Evolutionary conservation across 2,888 invertebrate genomes (phyloP), one percentile per base, ranked within the genome.

Genomic region (Melipona bicolor): DNA sequence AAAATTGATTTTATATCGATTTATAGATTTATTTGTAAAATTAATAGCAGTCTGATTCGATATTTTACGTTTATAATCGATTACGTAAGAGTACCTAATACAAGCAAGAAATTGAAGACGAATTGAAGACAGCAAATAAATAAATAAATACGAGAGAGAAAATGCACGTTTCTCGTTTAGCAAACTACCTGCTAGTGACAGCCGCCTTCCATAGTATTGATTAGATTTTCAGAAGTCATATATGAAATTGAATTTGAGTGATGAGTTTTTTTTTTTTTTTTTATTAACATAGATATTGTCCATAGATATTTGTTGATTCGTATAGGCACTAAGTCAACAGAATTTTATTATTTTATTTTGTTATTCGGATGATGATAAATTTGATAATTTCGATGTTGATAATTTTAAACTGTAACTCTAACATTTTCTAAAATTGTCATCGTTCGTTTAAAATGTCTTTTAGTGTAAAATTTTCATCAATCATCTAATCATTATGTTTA

Each of bases 111-210:
- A 21, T 49, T 65, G 56, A 70, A 71, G 56, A 70, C 15, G 43
- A 67, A n/a, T 32, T 13, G 4, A 11, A 32, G 4, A 0, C 32
- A 4, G 32, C 27, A 32, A 32, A 32, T 21, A 62, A 62, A 21
- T 62, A 32, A 62, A 32, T 21, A 62, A 62, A 21, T 62, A 5
- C 27, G 27, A 32, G 77, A 27, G 61, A 68, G 69, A 69, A 77
- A 69, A 69, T 64, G 70, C 78, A 77, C 54, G 67, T 79, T 85
- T 83, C 81, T 89, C 81, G 84, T 92, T 92, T 92, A 90, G 83
- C 83, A 87, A 91, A 91, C 90, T 90, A 87, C 89, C 91, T 91
- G 92, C 75, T 83, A 84, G 89, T 92, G 91, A 91, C 91, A 92
- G 90, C 83, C 84, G 84, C 81, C 86, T 88, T 89, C 88, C 90